These are phyloP conservation scores for Anisognathus igniventris DNA, from an alignment of 2,797 vertebrate species.

Conservation along the genomic window DNA sequence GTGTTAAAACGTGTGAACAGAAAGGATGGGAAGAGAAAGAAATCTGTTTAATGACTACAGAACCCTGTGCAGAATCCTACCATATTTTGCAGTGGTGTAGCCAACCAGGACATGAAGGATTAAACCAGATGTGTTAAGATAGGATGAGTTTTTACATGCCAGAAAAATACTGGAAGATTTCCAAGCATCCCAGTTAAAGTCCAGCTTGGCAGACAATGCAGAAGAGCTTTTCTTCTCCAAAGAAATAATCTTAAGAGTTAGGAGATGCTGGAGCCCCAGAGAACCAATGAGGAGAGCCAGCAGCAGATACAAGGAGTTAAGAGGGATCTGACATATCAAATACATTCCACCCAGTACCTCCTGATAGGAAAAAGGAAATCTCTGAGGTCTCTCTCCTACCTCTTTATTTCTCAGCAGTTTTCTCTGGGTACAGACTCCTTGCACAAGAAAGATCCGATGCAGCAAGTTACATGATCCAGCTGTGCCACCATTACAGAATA, in stretches of 20 bases:
- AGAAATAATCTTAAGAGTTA: not conserved
- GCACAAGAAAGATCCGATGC: not conserved
- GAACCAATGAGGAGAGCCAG: not conserved
- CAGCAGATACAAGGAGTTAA: not conserved
- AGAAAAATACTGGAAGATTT: not conserved
- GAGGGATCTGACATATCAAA: not conserved
- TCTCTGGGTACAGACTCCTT: not conserved
- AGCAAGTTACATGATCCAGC: constrained; percentile 3
- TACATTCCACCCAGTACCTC: not conserved
- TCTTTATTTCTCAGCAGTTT: not conserved
- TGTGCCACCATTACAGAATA: not conserved
- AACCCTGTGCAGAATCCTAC: not conserved
- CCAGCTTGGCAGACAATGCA: not conserved
- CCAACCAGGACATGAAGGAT: not conserved
- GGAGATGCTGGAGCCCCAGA: not conserved
- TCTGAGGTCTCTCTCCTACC: not conserved
- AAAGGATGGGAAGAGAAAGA: not conserved
- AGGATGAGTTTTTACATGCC: not conserved
- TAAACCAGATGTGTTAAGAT: not conserved
- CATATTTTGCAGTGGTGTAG: not conserved
- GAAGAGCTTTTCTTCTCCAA: not conserved
- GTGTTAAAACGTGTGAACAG: not conserved
- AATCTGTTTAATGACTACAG: not conserved
- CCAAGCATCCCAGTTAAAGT: not conserved
- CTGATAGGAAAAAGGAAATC: not conserved